These are phyloP conservation scores for Platysternon megacephalum DNA, from an alignment of 2,113 vertebrate genomes.

Conservation along the genomic window DNA sequence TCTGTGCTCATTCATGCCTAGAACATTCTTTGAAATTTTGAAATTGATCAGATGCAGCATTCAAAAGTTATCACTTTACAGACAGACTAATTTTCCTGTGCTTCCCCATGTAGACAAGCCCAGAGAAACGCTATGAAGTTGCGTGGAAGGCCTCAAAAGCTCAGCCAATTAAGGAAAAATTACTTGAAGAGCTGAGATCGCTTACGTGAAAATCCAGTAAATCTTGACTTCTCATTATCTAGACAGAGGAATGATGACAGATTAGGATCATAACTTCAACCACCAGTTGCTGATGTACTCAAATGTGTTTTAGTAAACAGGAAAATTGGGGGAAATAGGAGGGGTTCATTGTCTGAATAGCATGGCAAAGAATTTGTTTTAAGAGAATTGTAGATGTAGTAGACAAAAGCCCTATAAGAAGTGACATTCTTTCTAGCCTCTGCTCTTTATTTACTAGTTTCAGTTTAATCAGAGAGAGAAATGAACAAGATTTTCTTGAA, in stretches of 20 bases:
- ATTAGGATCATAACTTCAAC: not conserved
- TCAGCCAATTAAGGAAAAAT: not conserved
- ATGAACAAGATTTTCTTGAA: not conserved
- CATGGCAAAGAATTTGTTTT: not conserved
- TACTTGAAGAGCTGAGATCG: not conserved
- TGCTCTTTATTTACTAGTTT: not conserved
- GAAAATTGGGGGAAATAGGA: not conserved
- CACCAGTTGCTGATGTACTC: not conserved
- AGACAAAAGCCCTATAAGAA: not conserved
- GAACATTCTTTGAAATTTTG: not conserved
- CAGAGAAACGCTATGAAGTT: not conserved
- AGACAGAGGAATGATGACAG: not conserved
- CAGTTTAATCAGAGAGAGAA: not conserved
- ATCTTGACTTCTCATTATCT: slow-evolving; percentile 54
- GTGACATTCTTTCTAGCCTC: not conserved
- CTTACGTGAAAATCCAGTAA: not conserved
- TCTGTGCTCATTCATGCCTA: not conserved
- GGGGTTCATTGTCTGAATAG: not conserved
- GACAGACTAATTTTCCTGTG: not conserved
- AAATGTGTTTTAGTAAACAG: not conserved
- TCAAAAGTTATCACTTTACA: not conserved
- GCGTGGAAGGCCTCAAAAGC: not conserved
- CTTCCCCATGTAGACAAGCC: not conserved
- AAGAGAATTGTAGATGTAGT: not conserved
- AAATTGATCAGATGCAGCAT: not conserved